These are phyloP conservation scores for Scophthalmus maximus DNA, from an alignment of 2,113 vertebrate genomes.

Conservation along the genomic window DNA sequence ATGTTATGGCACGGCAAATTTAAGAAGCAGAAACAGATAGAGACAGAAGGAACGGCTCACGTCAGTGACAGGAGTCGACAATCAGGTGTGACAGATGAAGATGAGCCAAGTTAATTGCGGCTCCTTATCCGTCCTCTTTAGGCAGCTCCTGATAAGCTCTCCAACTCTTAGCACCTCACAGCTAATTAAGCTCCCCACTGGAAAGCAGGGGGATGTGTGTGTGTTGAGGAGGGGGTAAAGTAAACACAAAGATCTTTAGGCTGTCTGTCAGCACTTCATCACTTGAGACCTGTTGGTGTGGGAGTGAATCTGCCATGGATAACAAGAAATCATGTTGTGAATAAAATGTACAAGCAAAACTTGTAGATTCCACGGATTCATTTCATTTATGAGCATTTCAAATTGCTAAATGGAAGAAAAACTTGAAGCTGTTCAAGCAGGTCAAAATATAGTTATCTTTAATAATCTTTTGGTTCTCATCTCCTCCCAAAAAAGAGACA, in stretches of 20 bases:
- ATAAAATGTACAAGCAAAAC: neutral
- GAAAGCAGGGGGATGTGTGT: conserved; percentile 18
- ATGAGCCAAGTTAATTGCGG: conserved; percentile 46
- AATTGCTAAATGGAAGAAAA: too few species aligned
- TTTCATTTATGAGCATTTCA: neutral
- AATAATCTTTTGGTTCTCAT: conserved; percentile 13
- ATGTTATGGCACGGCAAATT: neutral
- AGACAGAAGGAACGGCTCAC: neutral
- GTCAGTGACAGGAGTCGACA: neutral
- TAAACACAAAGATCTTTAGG: conserved; percentile 66
- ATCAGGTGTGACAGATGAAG: conserved; percentile 13
- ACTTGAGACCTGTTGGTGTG: conserved; percentile 38
- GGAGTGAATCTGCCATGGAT: neutral
- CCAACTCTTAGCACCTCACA: conserved; percentile 59
- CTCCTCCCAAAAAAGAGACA: neutral
- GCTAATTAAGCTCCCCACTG: conserved; percentile 62
- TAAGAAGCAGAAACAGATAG: neutral
- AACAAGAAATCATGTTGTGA: neutral
- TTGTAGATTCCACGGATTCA: neutral
- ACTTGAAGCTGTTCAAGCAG: neutral
- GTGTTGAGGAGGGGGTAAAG: conserved; percentile 37
- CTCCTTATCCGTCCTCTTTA: conserved; percentile 63
- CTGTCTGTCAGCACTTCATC: conserved; percentile 60
- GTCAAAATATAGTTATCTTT: conserved; percentile 44
- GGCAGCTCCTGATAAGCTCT: conserved; percentile 64